These are phyloP conservation scores for Netelia fuscicornis DNA, from an alignment of 2,888 invertebrate species.

Conservation along the genomic window DNA sequence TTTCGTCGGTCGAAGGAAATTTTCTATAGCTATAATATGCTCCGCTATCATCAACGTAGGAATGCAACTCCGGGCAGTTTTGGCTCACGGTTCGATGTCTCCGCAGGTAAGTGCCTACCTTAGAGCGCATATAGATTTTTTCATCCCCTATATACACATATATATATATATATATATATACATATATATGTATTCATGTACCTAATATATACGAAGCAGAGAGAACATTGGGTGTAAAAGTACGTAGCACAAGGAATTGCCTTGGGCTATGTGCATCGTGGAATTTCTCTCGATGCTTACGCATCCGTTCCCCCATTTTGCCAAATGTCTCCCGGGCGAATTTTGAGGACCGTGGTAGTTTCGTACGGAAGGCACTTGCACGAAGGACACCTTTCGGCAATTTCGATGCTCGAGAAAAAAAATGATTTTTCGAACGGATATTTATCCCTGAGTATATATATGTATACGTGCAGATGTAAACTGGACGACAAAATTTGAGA, in stretches of 20 bases:
- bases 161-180: neutral
- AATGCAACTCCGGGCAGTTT: slow-evolving; percentile 14
- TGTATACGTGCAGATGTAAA: neutral
- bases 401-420: slow-evolving; percentile 1
- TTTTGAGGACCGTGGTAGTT: slow-evolving; percentile 14
- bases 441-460: no score
- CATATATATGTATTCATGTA: no score
- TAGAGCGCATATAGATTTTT: neutral
- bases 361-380: slow-evolving; percentile 20
- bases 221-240: neutral
- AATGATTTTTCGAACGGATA: slow-evolving; percentile 7
- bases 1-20: slow-evolving; percentile 20
- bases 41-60: slow-evolving; percentile 40
- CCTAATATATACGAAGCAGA: neutral
- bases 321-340: slow-evolving; percentile 42
- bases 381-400: slow-evolving; percentile 18
- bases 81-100: neutral
- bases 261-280: slow-evolving; percentile 30
- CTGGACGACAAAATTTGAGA: neutral
- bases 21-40: neutral
- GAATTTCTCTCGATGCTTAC: slow-evolving; percentile 47
- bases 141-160: neutral
- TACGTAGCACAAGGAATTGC: neutral
- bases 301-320: slow-evolving; percentile 35
- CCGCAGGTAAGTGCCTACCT: neutral